These are phyloP conservation scores for Neoaliturus tenellus DNA, from an alignment of 2,888 invertebrate genomes.

Conservation along the genomic window DNA sequence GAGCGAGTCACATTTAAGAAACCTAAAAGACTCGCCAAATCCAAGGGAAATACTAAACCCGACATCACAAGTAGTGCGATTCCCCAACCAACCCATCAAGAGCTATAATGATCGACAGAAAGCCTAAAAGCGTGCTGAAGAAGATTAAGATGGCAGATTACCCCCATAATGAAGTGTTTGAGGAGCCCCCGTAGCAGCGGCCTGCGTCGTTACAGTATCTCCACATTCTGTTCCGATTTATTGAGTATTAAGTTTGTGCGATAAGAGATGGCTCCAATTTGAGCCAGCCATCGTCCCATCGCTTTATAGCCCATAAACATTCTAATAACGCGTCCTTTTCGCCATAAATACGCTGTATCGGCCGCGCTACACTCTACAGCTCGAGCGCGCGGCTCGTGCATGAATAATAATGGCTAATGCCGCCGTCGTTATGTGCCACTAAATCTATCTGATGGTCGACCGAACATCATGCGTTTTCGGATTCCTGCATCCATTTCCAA, in stretches of 20 bases:
- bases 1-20: no score
- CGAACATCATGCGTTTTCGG: neutral
- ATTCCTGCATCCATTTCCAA: slow-evolving; percentile 30
- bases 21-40: no score
- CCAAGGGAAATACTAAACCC: no score
- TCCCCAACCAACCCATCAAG: no score
- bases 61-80: no score
- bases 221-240: slow-evolving; percentile 34
- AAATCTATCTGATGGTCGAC: slow-evolving; percentile 13
- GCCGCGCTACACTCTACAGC: neutral
- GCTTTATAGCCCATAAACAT: slow-evolving; percentile 45
- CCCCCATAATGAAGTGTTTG: slow-evolving; percentile 4
- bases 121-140: neutral
- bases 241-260: slow-evolving; percentile 48
- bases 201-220: slow-evolving; percentile 28
- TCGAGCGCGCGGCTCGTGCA: neutral
- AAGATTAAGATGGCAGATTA: slow-evolving; percentile 3
- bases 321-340: slow-evolving; percentile 19
- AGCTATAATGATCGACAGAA: neutral
- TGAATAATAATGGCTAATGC: slow-evolving; percentile 35
- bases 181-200: neutral
- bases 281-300: slow-evolving; percentile 29
- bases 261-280: slow-evolving; percentile 43
- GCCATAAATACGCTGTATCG: slow-evolving; percentile 19
- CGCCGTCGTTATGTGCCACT: neutral